Evolutionary conservation across 2,113 vertebrate species (phyloP), one percentile per base, ranked within the genome.

Genomic region (Corythornis vintsioides): DNA sequence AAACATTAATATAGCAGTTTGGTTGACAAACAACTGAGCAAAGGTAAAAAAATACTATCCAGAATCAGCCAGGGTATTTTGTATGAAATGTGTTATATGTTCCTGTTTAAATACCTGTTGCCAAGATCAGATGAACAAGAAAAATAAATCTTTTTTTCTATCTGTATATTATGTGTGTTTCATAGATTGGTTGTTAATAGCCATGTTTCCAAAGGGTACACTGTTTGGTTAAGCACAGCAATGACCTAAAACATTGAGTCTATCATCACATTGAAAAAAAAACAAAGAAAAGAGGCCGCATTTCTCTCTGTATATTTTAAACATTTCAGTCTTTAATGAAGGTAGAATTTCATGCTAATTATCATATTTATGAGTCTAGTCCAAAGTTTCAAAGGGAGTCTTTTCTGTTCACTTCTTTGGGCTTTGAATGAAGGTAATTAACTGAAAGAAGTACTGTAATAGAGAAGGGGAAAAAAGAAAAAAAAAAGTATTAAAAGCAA

Each of bases 111-210:
- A 97, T 66, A 76, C 63, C 70, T 81, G 77, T 84, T 96, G 88
- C 92, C 92, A 97, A 89, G 96, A 97, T 83, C 95, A 97, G 96
- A 97, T 74, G 78, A 91, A 91, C 86, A 96, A 89, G 92, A 91
- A 97, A 96, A 95, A 92, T 76, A 96, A 96, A 92, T 9, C 13
- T 48, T 35, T 74, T 94, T 97, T 96, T 96, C 50, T 93, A 96
- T 90, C 87, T 96, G 79, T 89, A 88, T 89, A 88, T 73, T 73
- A 80, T 50, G 65, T 79, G 69, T 83, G 64, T 77, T 97, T 95
- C 93, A 79, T 80, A 93, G 80, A 90, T 45, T 95, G 86, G 70
- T 78, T 97, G 81, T 90, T 96, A 97, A 95, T 75, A 93, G 66
- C 45, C 52, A 14, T 45, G 74, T 93, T 95, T 96, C 84, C 83